Evolutionary conservation across 92 coral and sea anemone species (phyloP).

Genomic region (Anthopleura xanthogrammica): DNA sequence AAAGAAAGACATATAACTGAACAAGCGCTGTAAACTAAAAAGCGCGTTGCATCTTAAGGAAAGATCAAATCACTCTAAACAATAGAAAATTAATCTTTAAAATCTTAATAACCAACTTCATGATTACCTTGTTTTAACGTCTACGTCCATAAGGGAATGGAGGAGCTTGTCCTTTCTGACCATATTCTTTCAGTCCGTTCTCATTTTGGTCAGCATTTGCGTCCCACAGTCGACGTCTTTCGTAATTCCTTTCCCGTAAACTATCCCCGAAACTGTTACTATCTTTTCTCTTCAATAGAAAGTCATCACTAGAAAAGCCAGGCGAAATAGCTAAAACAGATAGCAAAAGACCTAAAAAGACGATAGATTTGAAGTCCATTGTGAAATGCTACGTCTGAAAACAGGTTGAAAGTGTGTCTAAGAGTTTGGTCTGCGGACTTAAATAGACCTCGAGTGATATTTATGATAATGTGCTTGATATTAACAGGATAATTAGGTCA

Average conservation of each 20-base stretch:
- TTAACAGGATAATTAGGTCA: background rate
- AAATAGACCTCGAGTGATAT: background rate
- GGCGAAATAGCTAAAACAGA: background rate
- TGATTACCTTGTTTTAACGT: background rate
- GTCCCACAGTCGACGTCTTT: slow-evolving; percentile 2
- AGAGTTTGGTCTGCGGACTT: background rate
- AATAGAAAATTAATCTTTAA: background rate
- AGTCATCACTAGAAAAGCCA: background rate
- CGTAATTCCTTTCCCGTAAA: background rate
- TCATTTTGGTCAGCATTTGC: background rate
- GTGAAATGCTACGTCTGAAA: background rate
- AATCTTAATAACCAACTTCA: background rate
- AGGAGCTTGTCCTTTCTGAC: background rate
- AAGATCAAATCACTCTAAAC: background rate
- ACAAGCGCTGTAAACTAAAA: no score
- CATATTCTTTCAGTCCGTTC: background rate
- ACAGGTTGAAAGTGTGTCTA: background rate
- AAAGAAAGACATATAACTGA: no score
- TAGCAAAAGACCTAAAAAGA: background rate
- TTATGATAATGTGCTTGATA: background rate
- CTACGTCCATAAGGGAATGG: background rate
- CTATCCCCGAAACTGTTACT: background rate
- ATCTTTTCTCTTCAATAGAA: background rate
- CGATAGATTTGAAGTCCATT: background rate
- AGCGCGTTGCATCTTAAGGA: no score